phyloP scores from a whole-genome alignment of 2,113 vertebrate species.

The Antigone vipio region DNA sequence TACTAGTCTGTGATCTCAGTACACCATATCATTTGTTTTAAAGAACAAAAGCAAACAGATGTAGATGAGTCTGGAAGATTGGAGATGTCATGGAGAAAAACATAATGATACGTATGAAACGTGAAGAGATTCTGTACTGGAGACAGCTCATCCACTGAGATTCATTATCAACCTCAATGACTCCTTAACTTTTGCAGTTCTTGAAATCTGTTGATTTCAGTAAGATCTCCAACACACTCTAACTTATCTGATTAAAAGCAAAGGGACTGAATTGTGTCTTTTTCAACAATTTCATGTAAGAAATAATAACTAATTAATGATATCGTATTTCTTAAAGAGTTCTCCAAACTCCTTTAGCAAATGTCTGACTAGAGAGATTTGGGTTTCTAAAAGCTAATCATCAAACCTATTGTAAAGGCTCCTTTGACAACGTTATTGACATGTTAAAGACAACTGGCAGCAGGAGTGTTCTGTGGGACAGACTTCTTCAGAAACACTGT shows the following conservation, averaged over 20 bases:
- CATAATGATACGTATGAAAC: not conserved
- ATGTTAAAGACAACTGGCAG: not conserved
- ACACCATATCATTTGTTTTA: not conserved
- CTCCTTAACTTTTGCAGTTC: not conserved
- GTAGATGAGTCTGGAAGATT: not conserved
- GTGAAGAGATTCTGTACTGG: not conserved
- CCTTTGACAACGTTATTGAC: not conserved
- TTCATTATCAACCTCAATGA: not conserved
- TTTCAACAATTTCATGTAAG: not conserved
- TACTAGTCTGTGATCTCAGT: rapidly evolving
- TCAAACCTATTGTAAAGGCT: not conserved
- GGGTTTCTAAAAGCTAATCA: not conserved
- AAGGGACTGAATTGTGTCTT: not conserved
- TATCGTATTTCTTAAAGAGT: not conserved
- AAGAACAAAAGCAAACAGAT: not conserved
- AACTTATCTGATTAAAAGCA: not conserved
- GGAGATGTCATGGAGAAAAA: not conserved
- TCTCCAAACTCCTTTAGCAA: not conserved
- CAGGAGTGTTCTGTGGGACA: not conserved
- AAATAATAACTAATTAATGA: not conserved
- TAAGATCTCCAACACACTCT: not conserved
- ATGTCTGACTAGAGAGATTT: not conserved
- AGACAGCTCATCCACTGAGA: not conserved
- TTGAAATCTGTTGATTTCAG: not conserved
- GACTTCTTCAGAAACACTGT: not conserved